phyloP scores from a whole-genome alignment of 2,797 vertebrate genomes.

The Rachycentron canadum region DNA sequence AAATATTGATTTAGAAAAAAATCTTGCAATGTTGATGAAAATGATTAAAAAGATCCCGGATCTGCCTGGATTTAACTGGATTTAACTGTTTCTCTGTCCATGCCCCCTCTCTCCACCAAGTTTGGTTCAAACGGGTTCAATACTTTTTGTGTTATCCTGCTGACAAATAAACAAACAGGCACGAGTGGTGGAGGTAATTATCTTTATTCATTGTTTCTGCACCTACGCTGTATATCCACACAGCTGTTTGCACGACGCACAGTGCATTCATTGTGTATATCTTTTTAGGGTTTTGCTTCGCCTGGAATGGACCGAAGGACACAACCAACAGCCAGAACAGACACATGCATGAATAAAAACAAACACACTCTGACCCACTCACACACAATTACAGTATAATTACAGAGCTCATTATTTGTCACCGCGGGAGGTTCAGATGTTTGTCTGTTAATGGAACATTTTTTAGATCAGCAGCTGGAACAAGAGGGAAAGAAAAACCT shows the following conservation, averaged over 20 bases:
- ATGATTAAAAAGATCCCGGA: too few relatives aligned
- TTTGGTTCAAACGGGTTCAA: too few relatives aligned
- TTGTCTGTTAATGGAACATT: constrained; percentile 21
- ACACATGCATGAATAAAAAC: neutral
- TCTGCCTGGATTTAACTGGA: too few relatives aligned
- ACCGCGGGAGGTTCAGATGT: constrained; percentile 49
- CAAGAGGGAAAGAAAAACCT: neutral
- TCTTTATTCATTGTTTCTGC: neutral
- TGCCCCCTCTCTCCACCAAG: too few relatives aligned
- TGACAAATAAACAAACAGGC: too few relatives aligned
- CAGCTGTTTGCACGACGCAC: neutral
- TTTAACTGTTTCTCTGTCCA: too few relatives aligned
- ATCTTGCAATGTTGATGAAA: too few relatives aligned
- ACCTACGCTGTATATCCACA: neutral
- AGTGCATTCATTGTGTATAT: neutral
- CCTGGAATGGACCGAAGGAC: constrained; percentile 1
- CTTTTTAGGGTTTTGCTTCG: neutral
- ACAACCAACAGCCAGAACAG: neutral
- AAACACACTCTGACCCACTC: constrained; percentile 23
- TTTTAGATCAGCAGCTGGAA: constrained; percentile 30
- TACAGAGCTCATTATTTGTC: constrained; percentile 59
- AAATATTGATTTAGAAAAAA: too few relatives aligned
- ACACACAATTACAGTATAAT: constrained; percentile 55
- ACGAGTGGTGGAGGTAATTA: too few relatives aligned
- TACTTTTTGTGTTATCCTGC: too few relatives aligned